Base-by-base conservation (phyloP, 92 coral and sea anemone genomes). In the Heliopora coerulea region DNA sequence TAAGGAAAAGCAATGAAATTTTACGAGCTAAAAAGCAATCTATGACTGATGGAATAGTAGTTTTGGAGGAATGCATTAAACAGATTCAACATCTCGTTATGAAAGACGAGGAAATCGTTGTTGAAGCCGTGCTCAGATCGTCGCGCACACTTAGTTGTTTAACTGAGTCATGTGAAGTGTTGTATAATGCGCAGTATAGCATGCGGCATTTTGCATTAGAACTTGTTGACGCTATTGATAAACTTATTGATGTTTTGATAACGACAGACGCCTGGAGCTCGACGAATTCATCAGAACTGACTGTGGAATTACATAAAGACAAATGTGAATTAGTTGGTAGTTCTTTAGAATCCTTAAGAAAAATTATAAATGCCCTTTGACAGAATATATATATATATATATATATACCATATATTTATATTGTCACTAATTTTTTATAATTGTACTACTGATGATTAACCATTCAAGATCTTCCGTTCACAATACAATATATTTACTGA, bases 171-270 rank as follows among this genome's bases (percentile, higher is more conserved):
- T 70, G 77, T 54, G 13, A 62, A 0, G 30, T 70, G 48, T 8
- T 52, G 29, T 70, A 70, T 17, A 70, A 70, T 54, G 77, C 63
- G n/a, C 77, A 70, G 24, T 70, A 70, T 34, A 70, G 77, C 50
- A 70, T 70, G 77, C 30, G 35, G 32, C 49, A 70, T 70, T 70
- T 52, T 28, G 32, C 77, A 19, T 12, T 31, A 33, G 63, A 50
- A 19, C 21, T 70, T n/a, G n/a, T 31, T 1, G 50, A 70, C 13
- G 25, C 63, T 10, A 52, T 70, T 54, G 77, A 70, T 32, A 52
- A 70, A 17, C 50, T 30, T 54, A 70, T 70, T 25, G 77, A 70
- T 23, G 63, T 70, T 23, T 70, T 70, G 77, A 54, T 70, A 52
- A 54, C 63, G 48, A 70, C 77, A 25, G 63, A 70, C 27, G 62